phyloP scores from a whole-genome alignment of 2,113 vertebrate species.

The Meriones unguiculatus region DNA sequence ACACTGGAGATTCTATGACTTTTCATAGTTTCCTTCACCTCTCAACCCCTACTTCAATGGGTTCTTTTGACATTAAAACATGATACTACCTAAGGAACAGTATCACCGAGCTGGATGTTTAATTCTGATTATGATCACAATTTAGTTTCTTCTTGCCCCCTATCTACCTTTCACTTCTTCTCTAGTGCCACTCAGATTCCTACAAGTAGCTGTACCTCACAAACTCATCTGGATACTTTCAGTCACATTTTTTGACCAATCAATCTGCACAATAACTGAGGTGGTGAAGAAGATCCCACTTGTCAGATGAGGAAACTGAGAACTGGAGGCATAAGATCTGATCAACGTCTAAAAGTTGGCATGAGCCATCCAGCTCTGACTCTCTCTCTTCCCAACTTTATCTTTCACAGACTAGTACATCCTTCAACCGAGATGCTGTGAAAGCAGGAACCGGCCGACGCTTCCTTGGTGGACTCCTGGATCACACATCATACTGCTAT shows the following conservation, averaged over 20 bases:
- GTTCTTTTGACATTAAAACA: slow-evolving; percentile 2
- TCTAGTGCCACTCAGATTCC: background rate
- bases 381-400: background rate
- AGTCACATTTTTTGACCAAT: background rate
- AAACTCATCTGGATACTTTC: background rate
- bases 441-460: slow-evolving; percentile 97
- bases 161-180: background rate
- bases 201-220: background rate
- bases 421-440: slow-evolving; percentile 96
- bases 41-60: background rate
- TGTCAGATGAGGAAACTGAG: background rate
- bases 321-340: background rate
- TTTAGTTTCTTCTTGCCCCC: background rate
- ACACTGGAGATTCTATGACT: background rate
- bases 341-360: background rate
- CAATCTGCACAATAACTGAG: background rate
- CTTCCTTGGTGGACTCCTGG: slow-evolving; percentile 95
- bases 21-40: slow-evolving; percentile 1
- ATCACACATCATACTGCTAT: slow-evolving; percentile 97
- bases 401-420: slow-evolving; percentile 93
- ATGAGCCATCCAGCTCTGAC: background rate
- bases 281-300: background rate
- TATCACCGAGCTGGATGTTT: background rate
- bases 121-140: background rate
- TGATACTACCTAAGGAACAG: background rate